Conservation (phyloP, 2,113 vertebrate genomes). For the Neogobius melanostomus region DNA sequence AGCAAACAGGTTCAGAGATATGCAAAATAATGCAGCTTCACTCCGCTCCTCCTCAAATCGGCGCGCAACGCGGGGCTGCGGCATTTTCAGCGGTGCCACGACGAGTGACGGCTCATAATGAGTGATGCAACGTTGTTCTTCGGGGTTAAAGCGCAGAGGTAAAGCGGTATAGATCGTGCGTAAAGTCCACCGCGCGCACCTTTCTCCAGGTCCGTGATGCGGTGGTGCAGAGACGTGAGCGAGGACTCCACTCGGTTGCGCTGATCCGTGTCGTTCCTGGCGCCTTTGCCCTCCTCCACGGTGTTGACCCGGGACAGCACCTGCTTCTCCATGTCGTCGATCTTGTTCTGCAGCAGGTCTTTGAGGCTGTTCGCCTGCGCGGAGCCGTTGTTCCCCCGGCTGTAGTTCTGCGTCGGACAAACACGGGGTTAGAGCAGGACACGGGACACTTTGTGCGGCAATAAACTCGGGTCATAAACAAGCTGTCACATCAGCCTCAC, state of each 20-base stretch:
- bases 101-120: neutral
- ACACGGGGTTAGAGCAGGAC: slow-evolving; percentile 31
- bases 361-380: slow-evolving; percentile 89
- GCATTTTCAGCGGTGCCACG: slow-evolving; percentile 25
- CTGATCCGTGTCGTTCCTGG: slow-evolving; percentile 88
- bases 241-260: slow-evolving; percentile 90
- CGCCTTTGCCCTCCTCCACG: slow-evolving; percentile 85
- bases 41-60: slow-evolving; percentile 27
- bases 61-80: slow-evolving; percentile 58
- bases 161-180: neutral
- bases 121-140: neutral
- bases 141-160: neutral
- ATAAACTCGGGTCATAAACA: slow-evolving; percentile 5
- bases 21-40: slow-evolving; percentile 76
- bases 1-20: slow-evolving; percentile 55
- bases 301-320: slow-evolving; percentile 93
- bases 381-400: slow-evolving; percentile 87
- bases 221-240: slow-evolving; percentile 91
- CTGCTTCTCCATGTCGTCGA: slow-evolving; percentile 96
- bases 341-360: slow-evolving; percentile 94
- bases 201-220: slow-evolving; percentile 96
- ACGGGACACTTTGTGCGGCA: slow-evolving; percentile 7
- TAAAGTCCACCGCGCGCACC: slow-evolving; percentile 71
- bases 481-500: slow-evolving; percentile 4
- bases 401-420: slow-evolving; percentile 83